A percentile compares a stretch with the other conserved stretches of the same genome.
Conservation (phyloP, 2,113 vertebrate species). For the Spermophilus dauricus region DNA sequence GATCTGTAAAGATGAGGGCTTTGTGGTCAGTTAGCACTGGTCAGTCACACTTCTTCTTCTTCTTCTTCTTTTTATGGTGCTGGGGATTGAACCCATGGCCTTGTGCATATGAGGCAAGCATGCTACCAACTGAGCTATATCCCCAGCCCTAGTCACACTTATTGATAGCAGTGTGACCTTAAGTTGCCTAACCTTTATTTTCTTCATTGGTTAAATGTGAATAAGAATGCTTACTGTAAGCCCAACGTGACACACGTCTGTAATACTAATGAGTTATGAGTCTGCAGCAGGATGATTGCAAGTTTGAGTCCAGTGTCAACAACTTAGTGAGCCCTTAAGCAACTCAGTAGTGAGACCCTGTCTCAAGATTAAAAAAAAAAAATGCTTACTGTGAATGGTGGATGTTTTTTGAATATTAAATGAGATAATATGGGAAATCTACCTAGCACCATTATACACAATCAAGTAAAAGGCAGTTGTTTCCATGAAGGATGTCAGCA, state of each 20-base stretch:
- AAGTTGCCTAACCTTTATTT: background rate
- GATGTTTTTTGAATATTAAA: constrained; percentile 9
- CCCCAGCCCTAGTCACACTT: no score
- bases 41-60: no score
- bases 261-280: background rate
- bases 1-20: background rate
- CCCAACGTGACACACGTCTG: background rate
- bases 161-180: background rate
- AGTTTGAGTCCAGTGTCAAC: background rate
- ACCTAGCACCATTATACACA: background rate
- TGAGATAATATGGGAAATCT: background rate
- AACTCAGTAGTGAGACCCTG: background rate
- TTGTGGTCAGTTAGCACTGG: background rate
- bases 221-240: background rate
- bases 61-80: no score
- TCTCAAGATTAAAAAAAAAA: background rate
- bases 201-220: background rate
- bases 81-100: no score
- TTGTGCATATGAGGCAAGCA: no score
- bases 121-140: no score
- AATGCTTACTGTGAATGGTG: background rate
- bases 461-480: background rate
- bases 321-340: background rate
- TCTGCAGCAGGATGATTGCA: background rate
- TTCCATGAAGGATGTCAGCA: background rate